A percentile compares a stretch with the other conserved stretches of the same genome.
Conservation (phyloP, 2,888 invertebrate species). For the Hecatera dysodea region DNA sequence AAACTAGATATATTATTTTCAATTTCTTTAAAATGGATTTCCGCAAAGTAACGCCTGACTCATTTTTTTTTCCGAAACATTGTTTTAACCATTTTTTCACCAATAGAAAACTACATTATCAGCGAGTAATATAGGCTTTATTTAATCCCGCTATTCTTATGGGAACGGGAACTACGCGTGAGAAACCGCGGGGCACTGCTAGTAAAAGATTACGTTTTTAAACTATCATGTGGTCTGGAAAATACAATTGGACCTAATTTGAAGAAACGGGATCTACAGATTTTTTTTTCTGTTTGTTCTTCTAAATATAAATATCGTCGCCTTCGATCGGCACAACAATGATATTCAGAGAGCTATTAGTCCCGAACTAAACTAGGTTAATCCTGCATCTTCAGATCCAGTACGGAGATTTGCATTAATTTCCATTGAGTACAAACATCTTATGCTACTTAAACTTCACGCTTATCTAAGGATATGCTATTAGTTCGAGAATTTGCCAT, state of each 20-base stretch:
- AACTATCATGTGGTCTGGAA: too few relatives aligned
- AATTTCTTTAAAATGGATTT: too few relatives aligned
- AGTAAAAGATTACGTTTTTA: too few relatives aligned
- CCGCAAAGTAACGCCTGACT: too few relatives aligned
- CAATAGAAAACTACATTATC: too few relatives aligned
- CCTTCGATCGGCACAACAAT: slow-evolving; percentile 18
- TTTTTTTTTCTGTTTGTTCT: slow-evolving; percentile 11
- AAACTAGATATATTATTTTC: too few relatives aligned
- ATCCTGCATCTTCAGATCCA: slow-evolving; percentile 36
- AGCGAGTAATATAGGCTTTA: too few relatives aligned
- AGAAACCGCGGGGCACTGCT: too few relatives aligned
- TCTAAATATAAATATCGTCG: background rate
- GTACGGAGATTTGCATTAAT: slow-evolving; percentile 58
- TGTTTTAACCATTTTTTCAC: too few relatives aligned
- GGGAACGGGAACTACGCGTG: too few relatives aligned
- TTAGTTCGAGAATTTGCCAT: slow-evolving; percentile 26
- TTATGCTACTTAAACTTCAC: slow-evolving; percentile 13
- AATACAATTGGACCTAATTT: background rate
- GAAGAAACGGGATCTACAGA: background rate
- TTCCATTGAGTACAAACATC: slow-evolving; percentile 38
- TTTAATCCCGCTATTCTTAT: too few relatives aligned
- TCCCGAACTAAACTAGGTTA: slow-evolving; percentile 30
- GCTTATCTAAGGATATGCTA: slow-evolving; percentile 25
- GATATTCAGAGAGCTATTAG: slow-evolving; percentile 22
- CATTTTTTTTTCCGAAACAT: too few relatives aligned